phyloP scores from a whole-genome alignment of 2,888 invertebrate genomes.

The Acronicta psi region DNA sequence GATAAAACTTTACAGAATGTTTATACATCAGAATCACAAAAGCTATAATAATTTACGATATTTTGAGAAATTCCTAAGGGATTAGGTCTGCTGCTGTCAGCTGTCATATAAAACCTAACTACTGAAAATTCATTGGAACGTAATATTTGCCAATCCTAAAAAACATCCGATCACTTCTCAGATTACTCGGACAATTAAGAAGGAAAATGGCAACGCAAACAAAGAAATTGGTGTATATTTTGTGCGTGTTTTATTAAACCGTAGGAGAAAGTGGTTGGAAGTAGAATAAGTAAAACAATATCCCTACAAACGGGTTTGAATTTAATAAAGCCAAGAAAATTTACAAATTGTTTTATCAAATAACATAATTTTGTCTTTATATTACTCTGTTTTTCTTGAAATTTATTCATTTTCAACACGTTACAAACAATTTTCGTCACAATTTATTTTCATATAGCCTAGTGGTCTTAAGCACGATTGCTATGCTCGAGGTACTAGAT shows the following conservation, averaged over 20 bases:
- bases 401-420: slow-evolving; percentile 11
- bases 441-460: too few species aligned
- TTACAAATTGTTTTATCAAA: slow-evolving; percentile 10
- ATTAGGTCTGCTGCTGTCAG: too few species aligned
- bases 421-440: slow-evolving; percentile 4
- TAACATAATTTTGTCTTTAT: not conserved
- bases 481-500: too few species aligned
- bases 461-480: too few species aligned
- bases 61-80: too few species aligned
- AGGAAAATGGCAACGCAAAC: not conserved
- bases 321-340: slow-evolving; percentile 3
- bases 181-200: slow-evolving; percentile 1
- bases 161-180: too few species aligned
- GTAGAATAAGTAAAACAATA: slow-evolving; percentile 2
- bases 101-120: too few species aligned
- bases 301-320: not conserved
- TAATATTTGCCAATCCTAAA: too few species aligned
- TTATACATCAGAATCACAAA: too few species aligned
- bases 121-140: too few species aligned
- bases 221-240: slow-evolving; percentile 17
- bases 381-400: not conserved
- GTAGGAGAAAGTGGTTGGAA: not conserved
- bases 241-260: not conserved
- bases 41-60: too few species aligned
- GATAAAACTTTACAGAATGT: too few species aligned